Percentiles rank a stretch among this genome's conserved stretches.
These are phyloP conservation scores for Anticlea derivata DNA, from an alignment of 2,888 invertebrate genomes.

Conservation along the genomic window DNA sequence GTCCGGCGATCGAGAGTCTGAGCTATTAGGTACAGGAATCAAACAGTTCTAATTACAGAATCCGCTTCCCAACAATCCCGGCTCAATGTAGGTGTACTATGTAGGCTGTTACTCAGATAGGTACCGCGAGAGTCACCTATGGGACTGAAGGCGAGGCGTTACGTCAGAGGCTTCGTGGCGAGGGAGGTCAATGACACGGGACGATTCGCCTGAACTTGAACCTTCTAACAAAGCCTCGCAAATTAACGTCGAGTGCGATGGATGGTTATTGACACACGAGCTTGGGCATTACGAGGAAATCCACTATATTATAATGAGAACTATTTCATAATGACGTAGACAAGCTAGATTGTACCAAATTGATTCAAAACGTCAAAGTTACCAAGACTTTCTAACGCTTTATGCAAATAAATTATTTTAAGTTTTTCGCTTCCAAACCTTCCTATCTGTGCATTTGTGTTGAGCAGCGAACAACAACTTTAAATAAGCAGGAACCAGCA, in stretches of 20 bases:
- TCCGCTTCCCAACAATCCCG: slow-evolving; percentile 8
- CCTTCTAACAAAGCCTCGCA: slow-evolving; percentile 44
- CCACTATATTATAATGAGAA: background rate
- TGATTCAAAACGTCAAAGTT: no score
- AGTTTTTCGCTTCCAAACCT: no score
- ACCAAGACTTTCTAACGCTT: no score
- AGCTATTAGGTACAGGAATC: slow-evolving; percentile 35
- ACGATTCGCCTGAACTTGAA: slow-evolving; percentile 55
- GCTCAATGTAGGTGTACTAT: no score
- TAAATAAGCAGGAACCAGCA: no score
- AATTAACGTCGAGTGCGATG: slow-evolving; percentile 40
- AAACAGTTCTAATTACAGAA: slow-evolving; percentile 31
- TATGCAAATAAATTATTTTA: no score
- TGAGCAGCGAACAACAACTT: no score
- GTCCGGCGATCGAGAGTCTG: slow-evolving; percentile 26
- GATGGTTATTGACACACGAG: slow-evolving; percentile 2
- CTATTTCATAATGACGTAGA: no score
- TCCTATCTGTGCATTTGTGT: no score
- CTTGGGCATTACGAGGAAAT: background rate
- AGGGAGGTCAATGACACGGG: slow-evolving; percentile 51
- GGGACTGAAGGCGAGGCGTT: slow-evolving; percentile 24
- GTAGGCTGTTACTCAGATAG: no score
- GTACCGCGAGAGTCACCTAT: background rate
- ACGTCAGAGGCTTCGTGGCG: slow-evolving; percentile 42
- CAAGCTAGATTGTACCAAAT: no score